Base-by-base conservation (phyloP, 2,888 invertebrate genomes). In the Uropetala carovei region DNA sequence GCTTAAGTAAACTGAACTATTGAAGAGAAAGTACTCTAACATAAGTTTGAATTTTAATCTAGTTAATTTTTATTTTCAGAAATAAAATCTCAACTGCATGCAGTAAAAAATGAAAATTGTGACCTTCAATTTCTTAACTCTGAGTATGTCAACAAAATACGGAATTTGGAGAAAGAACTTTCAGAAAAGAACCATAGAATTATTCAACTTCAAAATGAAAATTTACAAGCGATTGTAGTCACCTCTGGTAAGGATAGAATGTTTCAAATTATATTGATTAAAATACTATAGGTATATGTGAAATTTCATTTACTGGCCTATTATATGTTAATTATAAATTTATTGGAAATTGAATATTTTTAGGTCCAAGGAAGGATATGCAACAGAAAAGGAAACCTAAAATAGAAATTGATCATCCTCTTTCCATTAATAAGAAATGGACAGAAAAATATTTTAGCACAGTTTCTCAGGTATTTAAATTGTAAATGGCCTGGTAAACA, bases 121-220 rank as follows among this genome's bases (percentile, higher is more conserved):
- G 97, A 97, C 93, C 95, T 96, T 83, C 96, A 96, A 94, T 96
- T 97, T 93, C 94, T 95, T n/a, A 96, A 96, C 93, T 95, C 96
- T 59, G 95, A 96, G 93, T 96, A 96, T 94, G 94, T 96, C 22
- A 95, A 95, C 94, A 97, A 96, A 94, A 95, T 97, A 22, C 96
- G 96, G 93, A 95, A 96, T 93, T 94, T 97, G 82, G 96, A 97
- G 94, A 96, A 96, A 91, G 97, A 97, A 93, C 95, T 97, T 10
- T 95, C 96, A 81, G 96, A 96, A 93, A 96, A 96, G 93, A 95
- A 95, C 2, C 96, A 95, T 93, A 95, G 95, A 93, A 96, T 96
- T 93, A 94, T 96, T 30, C 95, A 95, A 92, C 94, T 96, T 14
- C 95, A 96, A 94, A 94, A 94, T 93, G 95, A 95, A 94, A 95